Base-by-base conservation (phyloP, 2,797 vertebrate species). In the Chloroceryle amazona region DNA sequence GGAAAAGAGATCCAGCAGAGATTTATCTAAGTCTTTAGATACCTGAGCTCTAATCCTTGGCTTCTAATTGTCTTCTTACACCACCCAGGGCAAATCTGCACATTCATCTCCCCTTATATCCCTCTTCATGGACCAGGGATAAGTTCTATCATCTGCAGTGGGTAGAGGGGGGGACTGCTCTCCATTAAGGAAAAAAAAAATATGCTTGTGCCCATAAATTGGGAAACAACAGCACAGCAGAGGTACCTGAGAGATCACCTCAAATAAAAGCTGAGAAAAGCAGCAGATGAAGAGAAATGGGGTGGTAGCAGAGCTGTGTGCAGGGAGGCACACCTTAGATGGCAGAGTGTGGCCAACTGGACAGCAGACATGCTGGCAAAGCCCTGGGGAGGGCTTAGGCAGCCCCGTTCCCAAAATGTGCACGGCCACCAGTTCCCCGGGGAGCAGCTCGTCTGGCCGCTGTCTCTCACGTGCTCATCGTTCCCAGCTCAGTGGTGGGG, bases 381-480 rank as follows among this genome's bases (percentile, higher is more conserved):
- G 58, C n/a, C 31, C 60, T 7, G 13, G 22, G 9, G 15, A 70
- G 29, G n/a, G 44, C 29, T 58, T 6, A 14, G 15, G 5, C 31
- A 41, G 11, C 26, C 47, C 71, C 3, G 0, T 25, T 21, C 67
- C 61, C 55, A 68, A 39, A 72, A 29, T 1, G 4, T 1, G 6
- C 4, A 10, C 23, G n/a, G 71, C 39, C 39, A 47, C 1, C 29
- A 16, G 2, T 39, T 12, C 11, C 15, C 17, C 33, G 23, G 12
- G 55, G 29, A 51, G 39, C 51, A 22, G 54, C 47, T 73, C 60
- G 6, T 7, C 23, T 1, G 17, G 31, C 14, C 1, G 0, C 8
- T 9, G 2, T 5, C 41, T 58, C 41, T 47, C 62, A 12, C 0
- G 0, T 11, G 6, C n/a, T 21, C 4, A 0, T 26, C 46, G 8